These are phyloP conservation scores for Actenoides hombroni DNA, from an alignment of 2,113 vertebrate genomes.

Conservation along the genomic window DNA sequence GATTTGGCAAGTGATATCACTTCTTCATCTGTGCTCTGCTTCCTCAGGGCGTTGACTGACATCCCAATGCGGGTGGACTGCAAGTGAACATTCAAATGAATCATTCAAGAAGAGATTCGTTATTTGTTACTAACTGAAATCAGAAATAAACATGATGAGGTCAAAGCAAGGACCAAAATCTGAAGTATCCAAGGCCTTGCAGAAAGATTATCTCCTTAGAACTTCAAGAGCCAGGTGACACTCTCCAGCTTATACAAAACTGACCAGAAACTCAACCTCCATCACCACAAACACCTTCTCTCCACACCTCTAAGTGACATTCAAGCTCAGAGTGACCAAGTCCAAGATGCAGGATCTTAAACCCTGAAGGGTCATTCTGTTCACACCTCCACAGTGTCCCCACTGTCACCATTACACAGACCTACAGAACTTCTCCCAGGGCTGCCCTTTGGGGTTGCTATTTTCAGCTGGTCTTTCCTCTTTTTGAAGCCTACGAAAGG, in stretches of 20 bases:
- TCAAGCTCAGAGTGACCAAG: neutral
- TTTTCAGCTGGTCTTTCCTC: neutral
- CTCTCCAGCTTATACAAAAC: neutral
- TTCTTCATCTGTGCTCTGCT: constrained; percentile 93
- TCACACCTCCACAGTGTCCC: neutral
- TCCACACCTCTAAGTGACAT: neutral
- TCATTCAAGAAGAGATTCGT: neutral
- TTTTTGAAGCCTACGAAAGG: neutral
- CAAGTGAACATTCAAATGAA: constrained; percentile 18
- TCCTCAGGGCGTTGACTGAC: constrained; percentile 94
- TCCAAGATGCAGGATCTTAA: neutral
- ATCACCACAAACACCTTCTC: neutral
- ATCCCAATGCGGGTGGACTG: constrained; percentile 95
- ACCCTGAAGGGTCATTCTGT: neutral
- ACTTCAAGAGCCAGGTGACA: rapidly evolving
- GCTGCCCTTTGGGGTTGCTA: neutral
- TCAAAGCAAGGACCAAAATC: neutral
- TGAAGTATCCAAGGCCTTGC: neutral
- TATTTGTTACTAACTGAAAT: neutral
- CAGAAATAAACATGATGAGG: neutral
- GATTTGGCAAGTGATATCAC: constrained; percentile 90
- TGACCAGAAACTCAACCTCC: neutral
- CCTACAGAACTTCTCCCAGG: neutral
- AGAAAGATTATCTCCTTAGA: neutral
- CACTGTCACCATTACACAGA: neutral